Evolutionary conservation across 64 coral and sea anemone species (phyloP).

Genomic region (Dendronephthya gigantea): DNA sequence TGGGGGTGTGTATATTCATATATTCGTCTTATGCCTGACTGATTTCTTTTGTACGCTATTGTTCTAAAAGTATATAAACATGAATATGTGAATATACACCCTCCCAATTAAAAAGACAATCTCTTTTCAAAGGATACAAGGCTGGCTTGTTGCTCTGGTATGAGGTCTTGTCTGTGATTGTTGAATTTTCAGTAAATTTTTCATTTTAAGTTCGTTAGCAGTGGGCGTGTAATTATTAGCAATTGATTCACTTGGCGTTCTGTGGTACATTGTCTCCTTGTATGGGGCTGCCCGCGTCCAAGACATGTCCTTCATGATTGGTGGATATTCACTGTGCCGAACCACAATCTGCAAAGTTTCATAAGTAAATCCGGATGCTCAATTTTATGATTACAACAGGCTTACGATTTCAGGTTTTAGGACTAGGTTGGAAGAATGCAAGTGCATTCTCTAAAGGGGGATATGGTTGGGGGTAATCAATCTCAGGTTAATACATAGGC

Average conservation of each 20-base stretch:
- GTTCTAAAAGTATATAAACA: too few relatives aligned
- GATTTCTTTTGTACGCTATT: too few relatives aligned
- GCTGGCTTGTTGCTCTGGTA: constrained; percentile 49
- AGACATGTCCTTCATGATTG: constrained; percentile 91
- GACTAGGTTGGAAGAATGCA: too few relatives aligned
- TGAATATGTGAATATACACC: constrained; percentile 16
- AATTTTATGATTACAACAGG: too few relatives aligned
- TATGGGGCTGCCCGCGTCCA: constrained; percentile 92
- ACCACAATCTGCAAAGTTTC: constrained; percentile 68
- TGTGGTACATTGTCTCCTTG: constrained; percentile 82
- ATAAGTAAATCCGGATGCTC: background rate
- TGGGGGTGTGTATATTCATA: too few relatives aligned
- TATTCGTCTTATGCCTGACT: too few relatives aligned
- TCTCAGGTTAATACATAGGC: too few relatives aligned
- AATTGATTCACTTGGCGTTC: constrained; percentile 98
- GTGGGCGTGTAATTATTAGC: constrained; percentile 92
- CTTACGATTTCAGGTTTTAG: too few relatives aligned
- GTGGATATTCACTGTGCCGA: constrained; percentile 89
- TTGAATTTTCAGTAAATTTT: constrained; percentile 51
- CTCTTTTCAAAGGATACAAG: constrained; percentile 52
- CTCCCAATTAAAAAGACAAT: background rate
- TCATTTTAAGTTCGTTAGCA: constrained; percentile 67
- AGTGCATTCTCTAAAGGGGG: too few relatives aligned
- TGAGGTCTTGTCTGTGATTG: constrained; percentile 40
- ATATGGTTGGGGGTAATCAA: too few relatives aligned